Evolutionary conservation across 2,888 invertebrate genomes (phyloP), one percentile per base, ranked within the genome.

Genomic region (Epirrhoe alternata): DNA sequence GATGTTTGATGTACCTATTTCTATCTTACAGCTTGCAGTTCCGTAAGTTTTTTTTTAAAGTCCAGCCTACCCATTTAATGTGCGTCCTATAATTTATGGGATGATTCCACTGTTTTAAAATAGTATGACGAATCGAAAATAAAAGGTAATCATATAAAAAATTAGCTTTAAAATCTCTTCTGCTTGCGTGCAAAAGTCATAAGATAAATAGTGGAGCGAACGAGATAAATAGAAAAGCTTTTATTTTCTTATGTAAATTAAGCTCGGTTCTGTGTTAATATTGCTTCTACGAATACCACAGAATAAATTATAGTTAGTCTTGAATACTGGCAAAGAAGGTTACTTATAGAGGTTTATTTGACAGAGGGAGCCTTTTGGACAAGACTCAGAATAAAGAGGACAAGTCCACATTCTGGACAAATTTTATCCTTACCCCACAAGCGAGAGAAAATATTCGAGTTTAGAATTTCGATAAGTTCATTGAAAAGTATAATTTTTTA

Each of bases 181-280:
- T 58, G 47, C 33, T 12, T 17, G 2, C 14, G 57, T 33, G 45
- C 49, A 68, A 67, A 61, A 56, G 62, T 57, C 54, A 31, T 67
- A 59, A 16, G 30, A 59, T n/a, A n/a, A n/a, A n/a, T n/a, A n/a
- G n/a, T n/a, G n/a, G n/a, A n/a, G n/a, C 66, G 70, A 67, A 56
- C 24, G 16, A 67, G 69, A 72, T 73, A 77, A 74, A 76, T 71
- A 68, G 72, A 66, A 70, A 70, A 70, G 74, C 76, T 83, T 79
- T 81, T 83, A 82, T 83, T 80, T 82, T 81, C 77, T 81, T 83
- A 83, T 82, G 82, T 77, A 83, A 83, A 83, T 83, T 78, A 80
- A 76, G 77, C 73, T 72, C 74, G 67, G 68, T 68, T 64, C 71
- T 66, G 71, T 67, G 72, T 74, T 80, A 78, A 78, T 83, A 82